These are phyloP conservation scores for Scaptodrosophila lebanonensis DNA, from an alignment of 1,140 invertebrate genomes.

Conservation along the genomic window DNA sequence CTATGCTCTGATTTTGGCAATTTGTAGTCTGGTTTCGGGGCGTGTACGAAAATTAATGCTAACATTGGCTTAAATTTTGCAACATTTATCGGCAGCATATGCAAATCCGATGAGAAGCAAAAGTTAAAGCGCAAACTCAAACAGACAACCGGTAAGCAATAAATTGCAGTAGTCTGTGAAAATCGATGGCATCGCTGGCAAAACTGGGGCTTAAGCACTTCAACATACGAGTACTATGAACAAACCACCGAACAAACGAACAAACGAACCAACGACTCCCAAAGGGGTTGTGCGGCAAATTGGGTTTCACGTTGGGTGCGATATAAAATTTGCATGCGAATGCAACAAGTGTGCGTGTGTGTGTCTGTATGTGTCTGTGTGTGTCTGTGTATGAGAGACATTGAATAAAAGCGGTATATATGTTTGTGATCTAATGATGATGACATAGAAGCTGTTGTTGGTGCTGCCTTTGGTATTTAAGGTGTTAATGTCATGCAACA, in stretches of 20 bases:
- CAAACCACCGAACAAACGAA: no score
- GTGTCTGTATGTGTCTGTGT: background rate
- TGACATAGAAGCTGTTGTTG: background rate
- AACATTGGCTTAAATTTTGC: conserved; percentile 32
- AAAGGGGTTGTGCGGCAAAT: background rate
- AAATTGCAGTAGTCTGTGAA: conserved; percentile 15
- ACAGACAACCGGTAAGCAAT: no score
- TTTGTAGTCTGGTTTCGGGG: no score
- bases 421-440: conserved; percentile 21
- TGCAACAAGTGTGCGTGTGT: background rate
- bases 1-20: no score
- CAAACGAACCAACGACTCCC: no score
- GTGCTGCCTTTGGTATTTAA: conserved; percentile 37
- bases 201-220: background rate
- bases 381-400: no score
- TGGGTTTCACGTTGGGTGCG: no score
- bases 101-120: background rate
- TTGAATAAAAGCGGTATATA: background rate
- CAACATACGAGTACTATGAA: no score
- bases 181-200: no score
- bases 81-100: conserved; percentile 6
- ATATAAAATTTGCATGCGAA: conserved; percentile 22
- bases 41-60: conserved; percentile 32
- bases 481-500: conserved; percentile 53
- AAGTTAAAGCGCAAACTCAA: background rate